Evolutionary conservation across 2,888 invertebrate species (phyloP), one percentile per base, ranked within the genome.

Genomic region (Amphipoea oculea): DNA sequence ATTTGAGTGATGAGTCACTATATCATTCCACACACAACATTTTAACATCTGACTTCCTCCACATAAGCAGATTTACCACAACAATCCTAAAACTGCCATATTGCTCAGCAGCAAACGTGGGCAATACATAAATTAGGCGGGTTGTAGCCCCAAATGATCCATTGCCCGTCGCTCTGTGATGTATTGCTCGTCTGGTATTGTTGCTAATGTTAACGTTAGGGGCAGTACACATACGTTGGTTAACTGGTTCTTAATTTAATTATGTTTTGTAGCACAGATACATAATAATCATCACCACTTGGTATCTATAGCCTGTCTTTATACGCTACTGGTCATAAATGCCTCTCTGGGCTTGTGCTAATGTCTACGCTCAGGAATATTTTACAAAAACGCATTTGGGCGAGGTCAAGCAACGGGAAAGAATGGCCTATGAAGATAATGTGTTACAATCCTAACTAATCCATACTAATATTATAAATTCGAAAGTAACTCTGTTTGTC

Each of bases 41-140:
- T 9, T 42, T 11, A 45, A 11, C 48, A 60, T 60, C 23, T 17
- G 23, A 14, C 29, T 79, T 80, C 36, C 45, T 20, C 9, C 14
- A 20, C 63, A n/a, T 65, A n/a, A 40, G 23, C 84, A 62, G 73
- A 69, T 69, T 63, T 45, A 42, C 79, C 57, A 48, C 57, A 79
- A 65, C 68, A 73, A 66, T 57, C 14, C 76, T 36, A 57, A 83
- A 81, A 76, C 76, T 60, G 54, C 23, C 60, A 42, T 62, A 79
- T 78, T 66, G 74, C 70, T 48, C 12, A 17, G 71, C 20, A 40
- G 75, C 69, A 71, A 76, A 73, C 20, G 76, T 23, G 60, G 54
- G 75, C 72, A 84, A 79, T 83, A 83, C 81, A 88, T 88, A 89
- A 86, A 88, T 88, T 88, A 86, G 81, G 66, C 48, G 62, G 62